phyloP scores from a whole-genome alignment of 1,140 invertebrate genomes.

The Pararge aegeria region DNA sequence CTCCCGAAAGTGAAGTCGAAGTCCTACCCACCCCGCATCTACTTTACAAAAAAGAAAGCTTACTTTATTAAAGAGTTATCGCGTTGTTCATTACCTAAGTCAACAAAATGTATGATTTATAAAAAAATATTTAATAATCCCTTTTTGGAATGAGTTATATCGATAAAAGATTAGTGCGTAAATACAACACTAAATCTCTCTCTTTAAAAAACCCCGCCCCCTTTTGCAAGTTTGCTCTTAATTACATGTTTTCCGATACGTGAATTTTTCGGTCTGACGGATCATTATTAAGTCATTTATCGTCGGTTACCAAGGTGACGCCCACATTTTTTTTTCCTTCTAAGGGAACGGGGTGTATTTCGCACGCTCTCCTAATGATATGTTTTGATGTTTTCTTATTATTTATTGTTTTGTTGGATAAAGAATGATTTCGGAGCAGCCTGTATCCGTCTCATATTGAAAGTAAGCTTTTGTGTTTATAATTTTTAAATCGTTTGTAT shows the following conservation, averaged over 20 bases:
- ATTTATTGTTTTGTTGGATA: slow-evolving; percentile 4
- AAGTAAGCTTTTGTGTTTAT: background rate
- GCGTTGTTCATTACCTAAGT: too few relatives aligned
- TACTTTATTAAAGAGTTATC: too few relatives aligned
- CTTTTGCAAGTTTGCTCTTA: slow-evolving; percentile 48
- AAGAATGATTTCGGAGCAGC: background rate
- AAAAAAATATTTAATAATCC: background rate
- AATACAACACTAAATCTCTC: slow-evolving; percentile 31
- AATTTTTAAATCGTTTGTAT: background rate
- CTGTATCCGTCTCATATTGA: background rate
- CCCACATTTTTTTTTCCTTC: slow-evolving; percentile 47
- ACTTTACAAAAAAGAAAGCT: too few relatives aligned
- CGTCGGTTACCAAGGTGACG: slow-evolving; percentile 58
- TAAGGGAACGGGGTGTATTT: slow-evolving; percentile 34
- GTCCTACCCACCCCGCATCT: too few relatives aligned
- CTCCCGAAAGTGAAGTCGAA: too few relatives aligned
- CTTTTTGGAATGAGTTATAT: background rate
- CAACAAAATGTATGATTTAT: too few relatives aligned
- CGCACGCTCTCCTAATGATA: slow-evolving; percentile 48
- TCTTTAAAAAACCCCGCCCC: slow-evolving; percentile 32
- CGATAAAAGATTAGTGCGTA: background rate
- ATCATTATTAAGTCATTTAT: slow-evolving; percentile 72
- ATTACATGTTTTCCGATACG: slow-evolving; percentile 70
- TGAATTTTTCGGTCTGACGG: slow-evolving; percentile 54
- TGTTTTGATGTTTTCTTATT: slow-evolving; percentile 39